These are phyloP conservation scores for Pachymerium ferrugineum DNA, from an alignment of 2,888 invertebrate genomes.

Conservation along the genomic window DNA sequence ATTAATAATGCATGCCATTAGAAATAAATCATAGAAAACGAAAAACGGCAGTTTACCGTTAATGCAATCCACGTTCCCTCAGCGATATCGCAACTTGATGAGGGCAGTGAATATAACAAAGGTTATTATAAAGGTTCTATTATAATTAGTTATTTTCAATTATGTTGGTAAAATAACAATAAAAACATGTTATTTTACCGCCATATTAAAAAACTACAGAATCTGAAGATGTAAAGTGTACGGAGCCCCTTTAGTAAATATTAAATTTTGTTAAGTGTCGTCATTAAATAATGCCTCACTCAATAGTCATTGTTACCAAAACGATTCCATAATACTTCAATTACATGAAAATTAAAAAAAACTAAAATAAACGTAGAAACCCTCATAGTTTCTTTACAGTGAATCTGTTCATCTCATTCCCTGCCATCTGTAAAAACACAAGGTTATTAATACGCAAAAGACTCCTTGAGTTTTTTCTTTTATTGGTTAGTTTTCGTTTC, in stretches of 20 bases:
- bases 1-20: too few relatives aligned
- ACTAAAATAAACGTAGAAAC: background rate
- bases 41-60: slow-evolving; percentile 3
- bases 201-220: too few relatives aligned
- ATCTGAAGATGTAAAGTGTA: too few relatives aligned
- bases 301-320: too few relatives aligned
- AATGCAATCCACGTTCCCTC: background rate
- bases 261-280: too few relatives aligned
- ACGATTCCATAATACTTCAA: too few relatives aligned
- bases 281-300: too few relatives aligned
- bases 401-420: background rate
- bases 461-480: too few relatives aligned
- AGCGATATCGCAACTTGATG: background rate
- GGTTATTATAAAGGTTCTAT: background rate
- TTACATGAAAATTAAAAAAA: background rate
- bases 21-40: background rate
- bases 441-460: background rate
- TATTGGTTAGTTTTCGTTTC: background rate
- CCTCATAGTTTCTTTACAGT: background rate
- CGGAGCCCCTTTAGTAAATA: too few relatives aligned
- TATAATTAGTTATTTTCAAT: background rate
- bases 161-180: background rate
- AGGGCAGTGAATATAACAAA: background rate
- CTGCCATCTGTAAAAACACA: slow-evolving; percentile 10
- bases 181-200: background rate